Conservation (phyloP, 2,113 vertebrate genomes). For the Myotis davidii region DNA sequence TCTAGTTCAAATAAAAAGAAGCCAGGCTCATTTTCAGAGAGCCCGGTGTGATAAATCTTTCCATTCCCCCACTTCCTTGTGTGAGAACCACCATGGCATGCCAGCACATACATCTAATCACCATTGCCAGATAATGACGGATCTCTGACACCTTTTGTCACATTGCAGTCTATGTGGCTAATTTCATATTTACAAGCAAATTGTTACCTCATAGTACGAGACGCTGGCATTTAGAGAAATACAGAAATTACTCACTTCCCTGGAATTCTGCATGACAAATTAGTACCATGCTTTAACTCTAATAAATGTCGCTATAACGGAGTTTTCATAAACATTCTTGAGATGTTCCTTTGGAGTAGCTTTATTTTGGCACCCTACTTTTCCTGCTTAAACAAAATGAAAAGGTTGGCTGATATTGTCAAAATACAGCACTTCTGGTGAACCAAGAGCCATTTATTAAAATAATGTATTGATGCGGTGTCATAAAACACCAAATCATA, state of each 20-base stretch:
- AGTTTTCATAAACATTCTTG: conserved; percentile 87
- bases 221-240: conserved; percentile 81
- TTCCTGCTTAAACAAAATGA: conserved; percentile 87
- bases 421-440: conserved; percentile 85
- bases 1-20: conserved; percentile 19
- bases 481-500: conserved; percentile 82
- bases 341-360: conserved; percentile 85
- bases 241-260: conserved; percentile 84
- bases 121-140: conserved; percentile 77
- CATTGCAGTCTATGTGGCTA: conserved; percentile 71
- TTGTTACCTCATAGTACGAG: conserved; percentile 81
- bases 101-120: conserved; percentile 74
- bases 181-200: conserved; percentile 82
- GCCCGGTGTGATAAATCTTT: conserved; percentile 69
- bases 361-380: conserved; percentile 87
- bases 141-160: conserved; percentile 78
- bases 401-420: conserved; percentile 86
- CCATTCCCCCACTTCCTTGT: conserved; percentile 65
- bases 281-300: conserved; percentile 79
- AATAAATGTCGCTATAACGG: conserved; percentile 84
- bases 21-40: conserved; percentile 45
- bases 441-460: conserved; percentile 84
- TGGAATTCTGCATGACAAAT: conserved; percentile 87
- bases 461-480: conserved; percentile 78
- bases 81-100: conserved; percentile 70